Evolutionary conservation across 2,797 vertebrate genomes (phyloP).

Genomic region (Numenius phaeopus): DNA sequence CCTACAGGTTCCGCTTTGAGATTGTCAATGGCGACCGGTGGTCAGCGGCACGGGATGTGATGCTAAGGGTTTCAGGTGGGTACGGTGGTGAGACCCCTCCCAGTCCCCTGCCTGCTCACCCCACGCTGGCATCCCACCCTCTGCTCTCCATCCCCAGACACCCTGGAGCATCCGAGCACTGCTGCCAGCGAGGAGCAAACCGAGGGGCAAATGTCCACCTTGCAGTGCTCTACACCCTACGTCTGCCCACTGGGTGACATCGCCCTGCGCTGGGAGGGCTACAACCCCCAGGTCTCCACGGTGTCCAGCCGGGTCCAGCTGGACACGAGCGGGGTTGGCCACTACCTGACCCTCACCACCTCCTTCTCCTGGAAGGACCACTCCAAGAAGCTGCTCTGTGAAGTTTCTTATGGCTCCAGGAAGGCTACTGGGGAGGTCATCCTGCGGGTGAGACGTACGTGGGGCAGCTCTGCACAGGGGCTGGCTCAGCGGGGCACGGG

Average conservation of each 20-base stretch:
- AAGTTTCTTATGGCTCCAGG: not conserved
- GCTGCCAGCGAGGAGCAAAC: not conserved
- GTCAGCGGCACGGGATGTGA: conserved; percentile 9
- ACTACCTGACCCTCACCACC: conserved; percentile 26
- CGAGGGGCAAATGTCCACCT: conserved; percentile 19
- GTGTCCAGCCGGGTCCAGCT: not conserved
- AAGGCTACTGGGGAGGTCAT: not conserved
- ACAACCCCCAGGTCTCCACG: not conserved
- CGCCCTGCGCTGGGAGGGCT: conserved; percentile 70
- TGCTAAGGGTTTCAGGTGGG: conserved; percentile 68
- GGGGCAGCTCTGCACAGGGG: not conserved
- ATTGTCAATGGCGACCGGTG: conserved; percentile 66
- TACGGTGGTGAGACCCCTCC: accelerated
- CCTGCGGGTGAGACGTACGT: conserved; percentile 77
- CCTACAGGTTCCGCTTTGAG: conserved; percentile 80
- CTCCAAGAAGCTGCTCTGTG: conserved; percentile 57
- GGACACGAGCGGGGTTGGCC: not conserved
- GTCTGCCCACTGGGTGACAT: not conserved
- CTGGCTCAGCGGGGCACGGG: not conserved
- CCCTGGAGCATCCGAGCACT: not conserved
- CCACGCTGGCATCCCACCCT: accelerated
- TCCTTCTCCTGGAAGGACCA: conserved; percentile 78
- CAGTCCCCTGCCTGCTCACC: accelerated
- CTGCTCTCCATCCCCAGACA: conserved; percentile 45
- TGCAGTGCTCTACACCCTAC: conserved; percentile 78